phyloP scores from a whole-genome alignment of 2,888 invertebrate species.

The Calameuta filiformis region DNA sequence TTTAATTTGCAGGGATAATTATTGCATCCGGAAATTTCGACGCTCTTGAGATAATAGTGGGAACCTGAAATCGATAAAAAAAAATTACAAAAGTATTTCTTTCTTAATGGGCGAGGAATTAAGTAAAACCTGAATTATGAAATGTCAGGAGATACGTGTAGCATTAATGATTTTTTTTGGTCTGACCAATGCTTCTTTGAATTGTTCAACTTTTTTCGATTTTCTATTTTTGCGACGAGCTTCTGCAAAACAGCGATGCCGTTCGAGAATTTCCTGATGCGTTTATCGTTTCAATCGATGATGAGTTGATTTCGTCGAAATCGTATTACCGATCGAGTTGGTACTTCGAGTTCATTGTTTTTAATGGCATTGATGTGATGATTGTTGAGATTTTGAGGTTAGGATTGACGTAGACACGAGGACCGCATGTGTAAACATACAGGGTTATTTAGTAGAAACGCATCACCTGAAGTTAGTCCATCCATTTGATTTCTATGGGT shows the following conservation, averaged over 20 bases:
- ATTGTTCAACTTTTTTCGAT: background rate
- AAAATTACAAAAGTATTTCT: background rate
- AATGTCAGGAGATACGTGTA: background rate
- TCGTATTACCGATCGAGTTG: background rate
- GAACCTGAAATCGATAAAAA: conserved; percentile 6
- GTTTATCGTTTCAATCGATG: background rate
- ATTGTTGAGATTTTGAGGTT: background rate
- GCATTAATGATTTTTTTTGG: background rate
- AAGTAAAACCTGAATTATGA: background rate
- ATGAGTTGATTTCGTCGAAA: background rate
- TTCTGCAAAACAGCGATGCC: background rate
- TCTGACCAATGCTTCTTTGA: too few relatives aligned
- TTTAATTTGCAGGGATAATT: conserved; percentile 4
- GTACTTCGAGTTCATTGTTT: background rate
- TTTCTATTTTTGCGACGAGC: background rate
- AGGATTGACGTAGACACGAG: background rate
- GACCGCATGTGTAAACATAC: too few relatives aligned
- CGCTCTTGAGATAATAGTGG: conserved; percentile 1
- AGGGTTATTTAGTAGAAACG: too few relatives aligned
- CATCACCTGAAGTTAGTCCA: too few relatives aligned
- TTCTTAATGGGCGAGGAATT: background rate
- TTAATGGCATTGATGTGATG: background rate
- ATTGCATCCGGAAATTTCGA: conserved; percentile 6
- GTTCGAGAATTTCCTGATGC: background rate
- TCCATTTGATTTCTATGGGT: too few relatives aligned